Evolutionary conservation across 2,113 vertebrate genomes (phyloP).

Genomic region (Geococcyx californianus): DNA sequence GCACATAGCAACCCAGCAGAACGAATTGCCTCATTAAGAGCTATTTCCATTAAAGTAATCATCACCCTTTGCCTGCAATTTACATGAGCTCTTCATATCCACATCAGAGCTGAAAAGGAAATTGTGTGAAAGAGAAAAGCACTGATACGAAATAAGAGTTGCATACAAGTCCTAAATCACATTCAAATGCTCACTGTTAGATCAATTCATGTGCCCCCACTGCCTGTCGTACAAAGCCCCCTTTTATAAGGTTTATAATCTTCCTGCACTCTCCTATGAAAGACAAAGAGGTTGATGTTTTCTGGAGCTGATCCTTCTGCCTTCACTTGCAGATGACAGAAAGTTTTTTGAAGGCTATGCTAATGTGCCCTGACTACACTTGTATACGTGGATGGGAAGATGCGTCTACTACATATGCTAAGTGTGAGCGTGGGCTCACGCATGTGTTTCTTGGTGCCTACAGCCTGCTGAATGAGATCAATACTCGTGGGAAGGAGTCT

Average conservation of each 20-base stretch:
- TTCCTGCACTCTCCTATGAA: neutral
- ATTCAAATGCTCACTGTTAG: constrained; percentile 1
- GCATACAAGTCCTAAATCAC: neutral
- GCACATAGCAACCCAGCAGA: constrained; percentile 9
- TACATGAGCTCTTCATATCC: constrained; percentile 33
- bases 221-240: neutral
- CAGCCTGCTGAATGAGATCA: neutral
- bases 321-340: neutral
- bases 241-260: neutral
- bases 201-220: neutral
- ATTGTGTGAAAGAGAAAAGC: constrained; percentile 5
- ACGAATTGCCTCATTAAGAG: constrained; percentile 42
- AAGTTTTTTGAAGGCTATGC: neutral
- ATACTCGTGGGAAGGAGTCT: neutral
- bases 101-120: constrained; percentile 42
- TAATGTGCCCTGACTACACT: neutral
- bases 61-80: constrained; percentile 47
- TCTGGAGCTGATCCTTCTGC: constrained; percentile 9
- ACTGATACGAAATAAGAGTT: neutral
- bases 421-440: neutral
- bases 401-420: neutral
- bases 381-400: neutral
- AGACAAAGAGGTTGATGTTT: neutral
- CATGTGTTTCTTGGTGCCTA: neutral
- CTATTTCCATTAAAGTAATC: constrained; percentile 54